Evolutionary conservation across 1,140 invertebrate species (phyloP).

Genomic region (Drosophila azteca): DNA sequence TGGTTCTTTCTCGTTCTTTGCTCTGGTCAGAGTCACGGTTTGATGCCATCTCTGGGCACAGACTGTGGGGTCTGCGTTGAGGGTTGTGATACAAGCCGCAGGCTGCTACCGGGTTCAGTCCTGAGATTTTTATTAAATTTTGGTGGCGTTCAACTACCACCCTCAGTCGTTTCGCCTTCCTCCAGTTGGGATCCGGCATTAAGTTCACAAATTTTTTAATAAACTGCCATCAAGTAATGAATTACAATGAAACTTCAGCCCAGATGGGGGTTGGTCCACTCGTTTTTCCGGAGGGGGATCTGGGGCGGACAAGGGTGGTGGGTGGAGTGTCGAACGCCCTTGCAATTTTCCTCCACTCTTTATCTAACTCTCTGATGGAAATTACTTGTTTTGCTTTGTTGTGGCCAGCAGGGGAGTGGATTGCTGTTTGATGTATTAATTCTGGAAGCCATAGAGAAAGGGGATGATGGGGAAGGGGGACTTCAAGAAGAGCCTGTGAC

Average conservation of each 20-base stretch:
- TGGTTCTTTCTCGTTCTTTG: too few relatives aligned
- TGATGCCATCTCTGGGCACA: conserved; percentile 21
- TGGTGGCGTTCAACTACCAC: conserved; percentile 16
- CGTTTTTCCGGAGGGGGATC: conserved; percentile 12
- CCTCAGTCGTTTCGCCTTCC: background rate
- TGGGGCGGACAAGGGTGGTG: background rate
- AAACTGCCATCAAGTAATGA: conserved; percentile 71
- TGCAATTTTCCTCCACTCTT: conserved; percentile 30
- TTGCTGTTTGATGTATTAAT: conserved; percentile 69
- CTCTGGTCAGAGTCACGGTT: too few relatives aligned
- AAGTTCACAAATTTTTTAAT: conserved; percentile 78
- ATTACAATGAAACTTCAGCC: conserved; percentile 52
- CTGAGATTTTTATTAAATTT: conserved; percentile 75
- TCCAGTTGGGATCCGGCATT: conserved; percentile 38
- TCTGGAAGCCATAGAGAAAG: conserved; percentile 31
- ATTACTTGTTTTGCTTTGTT: conserved; percentile 70
- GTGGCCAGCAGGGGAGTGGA: conserved; percentile 50
- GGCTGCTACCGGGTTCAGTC: conserved; percentile 11
- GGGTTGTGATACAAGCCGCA: conserved; percentile 53
- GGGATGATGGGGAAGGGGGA: background rate
- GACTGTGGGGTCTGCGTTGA: conserved; percentile 24
- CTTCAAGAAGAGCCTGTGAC: background rate
- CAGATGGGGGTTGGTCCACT: conserved; percentile 19
- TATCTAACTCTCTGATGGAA: conserved; percentile 37
- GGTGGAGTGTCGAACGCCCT: conserved; percentile 36